Base-by-base conservation (phyloP, 2,797 vertebrate genomes). In the Enteromius trimaculatus region DNA sequence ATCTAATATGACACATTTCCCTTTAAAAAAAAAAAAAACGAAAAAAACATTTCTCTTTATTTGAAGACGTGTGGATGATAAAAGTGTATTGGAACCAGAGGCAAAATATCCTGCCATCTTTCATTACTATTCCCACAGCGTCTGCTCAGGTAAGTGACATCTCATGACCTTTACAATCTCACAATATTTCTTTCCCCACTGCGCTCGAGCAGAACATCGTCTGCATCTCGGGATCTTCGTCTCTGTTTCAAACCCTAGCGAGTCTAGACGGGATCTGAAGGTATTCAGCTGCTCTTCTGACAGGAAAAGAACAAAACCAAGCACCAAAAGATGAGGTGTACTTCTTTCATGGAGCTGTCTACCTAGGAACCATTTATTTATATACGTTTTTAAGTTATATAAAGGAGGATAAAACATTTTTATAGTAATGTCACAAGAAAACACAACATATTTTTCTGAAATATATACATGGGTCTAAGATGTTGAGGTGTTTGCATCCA, bases 151-250 rank as follows among this genome's bases (percentile, higher is more conserved):
- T 47, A 77, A 51, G 76, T 75, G 79, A 77, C 69, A 76, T 77
- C 70, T 76, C 72, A 64, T 72, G 74, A 87, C 49, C 68, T 66
- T 47, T 55, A 49, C 58, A 69, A 62, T 74, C 79, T 79, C 81
- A 51, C 76, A 77, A 84, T 84, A 34, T 76, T 66, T 80, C 7
- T 58, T 68, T 64, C 29, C 78, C 74, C 60, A 16, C 34, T 37
- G 53, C 37, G 26, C 42, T 75, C 39, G 4, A 49, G 58, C 74
- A 70, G 64, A 51, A 53, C 23, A 68, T 31, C 42, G 9, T 62
- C 31, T 31, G 31, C 31, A 31, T 31, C 31, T 31, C 2, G 31
- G 31, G 31, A 3, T 31, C 31, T 31, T 31, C 31, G 2, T 7
- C 51, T 55, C 19, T 9, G 53, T n/a, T 55, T 55, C 53, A n/a